phyloP scores from a whole-genome alignment of 1,140 invertebrate species.

The Rhynchophorus ferrugineus region DNA sequence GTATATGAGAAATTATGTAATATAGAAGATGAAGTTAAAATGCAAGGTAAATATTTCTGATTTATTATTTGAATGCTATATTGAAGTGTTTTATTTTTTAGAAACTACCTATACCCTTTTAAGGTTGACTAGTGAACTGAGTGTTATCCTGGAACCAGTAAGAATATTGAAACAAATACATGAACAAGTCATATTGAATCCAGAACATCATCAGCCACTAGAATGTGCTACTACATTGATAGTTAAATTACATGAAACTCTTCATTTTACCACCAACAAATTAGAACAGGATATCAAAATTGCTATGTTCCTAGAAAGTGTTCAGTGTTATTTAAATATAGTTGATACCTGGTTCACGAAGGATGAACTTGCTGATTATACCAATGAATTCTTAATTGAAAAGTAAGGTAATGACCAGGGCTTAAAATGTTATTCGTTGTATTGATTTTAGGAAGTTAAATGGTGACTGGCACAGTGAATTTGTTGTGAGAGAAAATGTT shows the following conservation, averaged over 20 bases:
- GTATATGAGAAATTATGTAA: conserved; percentile 26
- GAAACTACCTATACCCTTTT: conserved; percentile 41
- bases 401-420: conserved; percentile 35
- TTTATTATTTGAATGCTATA: not conserved
- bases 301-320: conserved; percentile 44
- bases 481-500: conserved; percentile 16
- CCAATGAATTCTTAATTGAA: conserved; percentile 47
- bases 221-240: conserved; percentile 42
- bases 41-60: conserved; percentile 30
- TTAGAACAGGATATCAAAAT: conserved; percentile 44
- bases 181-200: conserved; percentile 37
- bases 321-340: conserved; percentile 47
- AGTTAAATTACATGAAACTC: conserved; percentile 41
- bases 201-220: conserved; percentile 36
- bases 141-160: conserved; percentile 38
- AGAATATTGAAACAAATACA: conserved; percentile 44
- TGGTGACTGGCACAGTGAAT: conserved; percentile 9
- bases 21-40: conserved; percentile 30
- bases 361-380: conserved; percentile 46
- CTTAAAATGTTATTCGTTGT: not conserved
- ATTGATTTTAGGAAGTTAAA: too few relatives aligned
- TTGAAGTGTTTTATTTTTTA: conserved; percentile 26
- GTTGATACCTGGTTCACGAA: conserved; percentile 48
- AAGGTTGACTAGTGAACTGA: conserved; percentile 38
- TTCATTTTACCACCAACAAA: conserved; percentile 41